Evolutionary conservation across 2,113 vertebrate species (phyloP).

Genomic region (Danio rerio): GRCz12tu NC_133178.1:25259001-25259500

Average conservation of each 20-base stretch:
- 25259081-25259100: conserved; percentile 22
- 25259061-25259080: neutral
- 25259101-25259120: neutral
- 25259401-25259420: neutral
- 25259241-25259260: neutral
- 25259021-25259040: neutral
- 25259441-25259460: conserved; percentile 13
- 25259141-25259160: conserved; percentile 14
- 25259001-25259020: conserved; percentile 24
- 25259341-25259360: neutral
- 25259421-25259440: conserved; percentile 1
- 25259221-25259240: neutral
- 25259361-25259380: neutral
- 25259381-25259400: conserved; percentile 11
- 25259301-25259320: neutral
- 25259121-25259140: conserved; percentile 1
- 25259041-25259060: neutral
- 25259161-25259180: conserved; percentile 16
- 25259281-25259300: neutral
- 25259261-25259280: neutral
- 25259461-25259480: neutral
- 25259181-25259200: neutral
- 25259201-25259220: neutral
- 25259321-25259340: neutral
- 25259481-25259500: neutral